Evolutionary conservation across 37 sponge, comb jelly and placozoan genomes (phyloP), one percentile per base, ranked within the genome.

Genomic region (Petrosia ficiformis): DNA sequence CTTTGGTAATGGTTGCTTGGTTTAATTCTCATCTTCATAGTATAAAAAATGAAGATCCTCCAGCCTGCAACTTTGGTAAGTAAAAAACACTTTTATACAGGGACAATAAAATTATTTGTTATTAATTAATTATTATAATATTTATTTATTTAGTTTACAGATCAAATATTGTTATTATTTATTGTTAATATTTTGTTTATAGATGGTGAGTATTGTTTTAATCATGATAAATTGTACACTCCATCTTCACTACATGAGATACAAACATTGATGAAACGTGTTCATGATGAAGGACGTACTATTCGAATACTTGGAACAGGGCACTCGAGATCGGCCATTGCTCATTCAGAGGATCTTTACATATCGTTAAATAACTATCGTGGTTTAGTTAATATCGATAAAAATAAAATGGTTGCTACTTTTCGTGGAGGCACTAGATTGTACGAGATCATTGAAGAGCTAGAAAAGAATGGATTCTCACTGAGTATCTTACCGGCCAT

Each of bases 291-390:
- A 3, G 80, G 84, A 14, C 75, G 48, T n/a, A 69, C 42, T 42
- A 29, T 91, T 4, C 72, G 80, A 30, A 79, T 86, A 0, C 40
- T 91, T 0, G 92, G 88, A 8, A 73, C 92, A 21, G 87, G 88
- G 16, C 92, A 91, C 58, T 87, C 92, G 0, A 58, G 88, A 65
- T 82, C 79, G 1, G 42, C 77, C 32, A 39, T 91, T 36, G 92
- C 92, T 26, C 32, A 30, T 39, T 73, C 84, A 16, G 70, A 80
- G 0, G 84, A 69, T 44, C 42, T 82, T 57, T n/a, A 78, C 64
- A 34, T 90, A 2, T 86, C 92, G 0, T 42, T 91, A 42, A 34
- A 76, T 33, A 28, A 71, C 57, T 91, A 87, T 65, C 82, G 41
- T 31, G 92, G 92, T 37, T 28, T 85, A 32, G 81, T 84, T 30